Evolutionary conservation across 2,888 invertebrate genomes (phyloP), one percentile per base, ranked within the genome.

Genomic region (Lordiphosa andalusiaca): DNA sequence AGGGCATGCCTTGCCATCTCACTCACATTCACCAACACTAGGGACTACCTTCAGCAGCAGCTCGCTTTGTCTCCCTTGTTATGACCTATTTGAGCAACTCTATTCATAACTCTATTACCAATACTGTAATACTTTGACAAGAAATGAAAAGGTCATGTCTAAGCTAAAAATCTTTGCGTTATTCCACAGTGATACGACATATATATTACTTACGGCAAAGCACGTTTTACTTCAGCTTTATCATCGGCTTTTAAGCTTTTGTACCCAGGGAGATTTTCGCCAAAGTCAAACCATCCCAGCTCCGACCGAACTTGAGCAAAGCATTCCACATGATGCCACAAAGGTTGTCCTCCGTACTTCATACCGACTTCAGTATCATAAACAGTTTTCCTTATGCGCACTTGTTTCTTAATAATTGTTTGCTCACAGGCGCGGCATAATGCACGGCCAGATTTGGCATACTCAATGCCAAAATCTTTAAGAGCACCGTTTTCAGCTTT

Each of bases 311-410:
- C 77, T 83, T 95, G 93, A 0, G 92, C 93, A 90, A 98, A 98
- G 87, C 98, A 98, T 60, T 95, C 94, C 2, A 97, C 89, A 89
- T 98, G 98, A 88, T 98, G 94, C 98, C 98, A 98, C 50, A 93
- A 90, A 56, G 96, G 93, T 80, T 94, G 92, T 0, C 96, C 97
- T 0, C 97, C 97, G 88, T 93, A 96, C 87, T 93, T 93, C 82
- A 92, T 92, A 0, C 95, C 96, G 16, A 94, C 91, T 76, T 95
- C 95, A n/a, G 87, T 87, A 59, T 96, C 95, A 89, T 91, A 97
- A 72, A 96, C 96, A 69, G 95, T 95, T 89, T 96, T 97, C 1
- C 95, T 93, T 46, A 98, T 91, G 44, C 97, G 91, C 3, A 97
- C 90, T 78, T 92, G 93, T 87, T 91, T 93, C 92, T 95, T 88